Base-by-base conservation (phyloP, 2,113 vertebrate genomes). In the Brienomyrus longianalis region DNA sequence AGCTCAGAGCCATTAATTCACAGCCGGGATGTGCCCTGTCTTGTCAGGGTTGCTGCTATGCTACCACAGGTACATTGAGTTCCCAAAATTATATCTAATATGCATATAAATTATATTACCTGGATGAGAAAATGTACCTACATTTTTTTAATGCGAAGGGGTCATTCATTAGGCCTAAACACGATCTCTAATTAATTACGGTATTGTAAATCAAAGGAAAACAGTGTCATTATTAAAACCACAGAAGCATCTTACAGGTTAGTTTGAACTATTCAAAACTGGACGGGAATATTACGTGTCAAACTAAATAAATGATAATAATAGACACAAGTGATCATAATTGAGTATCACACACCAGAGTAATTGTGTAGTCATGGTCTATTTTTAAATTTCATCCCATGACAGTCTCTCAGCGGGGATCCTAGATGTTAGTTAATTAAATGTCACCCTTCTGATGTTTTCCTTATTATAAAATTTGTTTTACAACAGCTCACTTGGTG, bases 391-490 rank as follows among this genome's bases (percentile, higher is more conserved):
- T 35, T 85, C 39, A 50, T 35, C 52, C 23, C 21, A 43, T 80
- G 74, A n/a, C 19, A 48, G 21, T 23, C 54, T 89, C 50, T 70
- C 23, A 70, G n/a, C 5, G 13, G 83, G 35, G 47, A 59, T 15
- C 47, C 54, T 86, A n/a, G 54, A 39, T 50, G 43, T 23, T 74
- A 92, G 93, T 95, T 96, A 96, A 96, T 95, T 95, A 95, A 96
- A 96, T 95, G 95, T 94, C 94, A 95, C 86, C 91, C 92, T 93
- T 95, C 83, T 93, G 93, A 95, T 94, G 93, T 62, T 86, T 90
- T 62, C 80, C 45, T 85, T 62, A 89, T 89, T 52, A 89, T 45
- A 27, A 11, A 59, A 89, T 85, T 85, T 59, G 31, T 59, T 86
- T 62, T 66, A 43, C 56, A 39, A 66, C 56, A 86, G 83, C 48